A percentile compares a stretch with the other conserved stretches of the same genome.
Conservation (phyloP, 2,113 vertebrate genomes). For the Cyprinodon brontotheroides region DNA sequence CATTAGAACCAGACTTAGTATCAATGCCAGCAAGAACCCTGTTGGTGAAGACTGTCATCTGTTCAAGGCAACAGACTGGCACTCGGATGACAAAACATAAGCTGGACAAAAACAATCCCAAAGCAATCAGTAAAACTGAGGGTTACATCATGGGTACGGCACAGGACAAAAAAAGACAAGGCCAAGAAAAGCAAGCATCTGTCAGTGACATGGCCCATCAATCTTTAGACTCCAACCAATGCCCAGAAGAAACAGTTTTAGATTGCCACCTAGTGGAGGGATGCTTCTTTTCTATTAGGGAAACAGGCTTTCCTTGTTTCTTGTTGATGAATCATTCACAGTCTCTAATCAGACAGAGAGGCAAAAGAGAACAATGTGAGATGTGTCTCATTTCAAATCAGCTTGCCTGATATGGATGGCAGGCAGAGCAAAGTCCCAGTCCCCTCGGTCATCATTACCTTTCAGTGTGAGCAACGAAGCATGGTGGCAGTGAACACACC, state of each 20-base stretch:
- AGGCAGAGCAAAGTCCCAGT: constrained; percentile 57
- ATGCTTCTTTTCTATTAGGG: not conserved
- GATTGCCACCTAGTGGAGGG: constrained; percentile 75
- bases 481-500: constrained; percentile 55
- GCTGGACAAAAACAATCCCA: constrained; percentile 17
- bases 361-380: constrained; percentile 41
- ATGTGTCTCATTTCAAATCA: constrained; percentile 52
- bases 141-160: constrained; percentile 2
- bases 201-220: constrained; percentile 6
- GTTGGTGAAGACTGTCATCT: constrained; percentile 30
- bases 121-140: constrained; percentile 23
- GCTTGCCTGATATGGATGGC: constrained; percentile 54
- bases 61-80: constrained; percentile 32
- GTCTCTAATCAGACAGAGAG: constrained; percentile 39
- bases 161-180: not conserved
- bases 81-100: constrained; percentile 16
- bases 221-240: not conserved
- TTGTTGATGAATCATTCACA: constrained; percentile 54
- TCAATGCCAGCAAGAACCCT: constrained; percentile 31
- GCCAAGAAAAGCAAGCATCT: constrained; percentile 1
- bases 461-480: constrained; percentile 61
- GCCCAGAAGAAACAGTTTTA: constrained; percentile 26
- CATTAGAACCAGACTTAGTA: constrained; percentile 9
- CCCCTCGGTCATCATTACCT: constrained; percentile 72
- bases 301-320: constrained; percentile 8